These are phyloP conservation scores for Ariopsis seemanni DNA, from an alignment of 2,113 vertebrate species.

Conservation along the genomic window DNA sequence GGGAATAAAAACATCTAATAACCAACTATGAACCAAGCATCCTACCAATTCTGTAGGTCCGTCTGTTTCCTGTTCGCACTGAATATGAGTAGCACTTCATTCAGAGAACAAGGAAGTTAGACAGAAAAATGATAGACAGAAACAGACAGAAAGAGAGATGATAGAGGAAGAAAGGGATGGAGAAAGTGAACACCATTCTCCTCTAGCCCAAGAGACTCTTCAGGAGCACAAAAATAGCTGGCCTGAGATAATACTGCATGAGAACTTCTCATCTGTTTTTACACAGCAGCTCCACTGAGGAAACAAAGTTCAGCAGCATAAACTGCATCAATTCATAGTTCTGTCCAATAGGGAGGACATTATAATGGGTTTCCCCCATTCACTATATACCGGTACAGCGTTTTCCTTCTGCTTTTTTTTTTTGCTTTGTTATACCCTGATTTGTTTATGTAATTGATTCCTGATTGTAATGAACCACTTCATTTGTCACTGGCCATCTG, in stretches of 20 bases:
- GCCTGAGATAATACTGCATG: slow-evolving; percentile 54
- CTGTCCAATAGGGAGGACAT: slow-evolving; percentile 36
- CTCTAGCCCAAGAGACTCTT: slow-evolving; percentile 48
- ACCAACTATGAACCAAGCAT: not conserved
- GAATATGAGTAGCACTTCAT: slow-evolving; percentile 8
- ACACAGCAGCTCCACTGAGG: slow-evolving; percentile 38
- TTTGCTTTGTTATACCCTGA: not conserved
- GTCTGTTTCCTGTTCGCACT: slow-evolving; percentile 21
- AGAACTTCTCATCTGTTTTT: slow-evolving; percentile 59
- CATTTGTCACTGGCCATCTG: slow-evolving; percentile 22
- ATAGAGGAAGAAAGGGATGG: slow-evolving; percentile 7
- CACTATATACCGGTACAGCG: slow-evolving; percentile 16
- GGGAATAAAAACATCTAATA: not conserved
- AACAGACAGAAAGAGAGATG: not conserved
- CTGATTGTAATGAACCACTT: not conserved
- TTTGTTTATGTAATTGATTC: slow-evolving; percentile 1
- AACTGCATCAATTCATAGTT: slow-evolving; percentile 41
- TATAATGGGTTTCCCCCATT: slow-evolving; percentile 23
- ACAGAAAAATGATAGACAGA: not conserved
- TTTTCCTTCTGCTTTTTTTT: not conserved
- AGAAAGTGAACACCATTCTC: slow-evolving; percentile 43
- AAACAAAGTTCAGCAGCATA: slow-evolving; percentile 44
- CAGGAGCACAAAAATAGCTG: slow-evolving; percentile 56
- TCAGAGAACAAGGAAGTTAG: slow-evolving; percentile 4
- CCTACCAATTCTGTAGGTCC: not conserved